Evolutionary conservation across 2,113 vertebrate genomes (phyloP), one percentile per base, ranked within the genome.

Genomic region (Camelus dromedarius): DNA sequence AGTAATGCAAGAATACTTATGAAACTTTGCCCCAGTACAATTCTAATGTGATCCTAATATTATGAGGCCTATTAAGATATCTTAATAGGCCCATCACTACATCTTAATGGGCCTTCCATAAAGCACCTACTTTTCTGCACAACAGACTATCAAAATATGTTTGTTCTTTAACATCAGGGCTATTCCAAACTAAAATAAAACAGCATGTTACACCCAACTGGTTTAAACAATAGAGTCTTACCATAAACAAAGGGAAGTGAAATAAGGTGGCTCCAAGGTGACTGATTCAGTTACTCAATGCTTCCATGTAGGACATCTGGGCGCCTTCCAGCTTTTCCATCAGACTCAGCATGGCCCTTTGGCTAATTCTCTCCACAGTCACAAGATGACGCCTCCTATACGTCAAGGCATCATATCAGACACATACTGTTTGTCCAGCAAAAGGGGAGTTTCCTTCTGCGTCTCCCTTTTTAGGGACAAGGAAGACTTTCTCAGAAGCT

Each of bases 111-210:
- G 18, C 6, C 15, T 82, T 72, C 56, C 50, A 75, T 24, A 60
- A 86, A 82, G 13, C 64, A 20, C 76, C 35, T 92, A 75, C 28
- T 70, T 80, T 73, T 84, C 48, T 79, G 16, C 50, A 18, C 14
- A 50, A 60, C 6, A 73, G 85, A 73, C 32, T 75, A 93, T 72
- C 50, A 92, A 54, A 54, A 56, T 56, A 50, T 42, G 20, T 64
- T 79, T 95, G 8, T 64, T 94, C 46, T 84, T 93, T 93, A 88
- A 77, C 38, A 84, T 80, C 48, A 87, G 75, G 66, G 13, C 64
- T 94, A 76, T 79, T 26, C 52, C 86, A 92, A 90, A 76, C 24
- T 66, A 24, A 72, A 97, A 48, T 86, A 93, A 91, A 96, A 72
- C 13, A 72, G 19, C 22, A 56, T 26, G 4, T 54, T 54, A 67